These are phyloP conservation scores for Patiria pectinifera DNA, from an alignment of 53 echinoderm and acorn worm species.

Conservation along the genomic window DNA sequence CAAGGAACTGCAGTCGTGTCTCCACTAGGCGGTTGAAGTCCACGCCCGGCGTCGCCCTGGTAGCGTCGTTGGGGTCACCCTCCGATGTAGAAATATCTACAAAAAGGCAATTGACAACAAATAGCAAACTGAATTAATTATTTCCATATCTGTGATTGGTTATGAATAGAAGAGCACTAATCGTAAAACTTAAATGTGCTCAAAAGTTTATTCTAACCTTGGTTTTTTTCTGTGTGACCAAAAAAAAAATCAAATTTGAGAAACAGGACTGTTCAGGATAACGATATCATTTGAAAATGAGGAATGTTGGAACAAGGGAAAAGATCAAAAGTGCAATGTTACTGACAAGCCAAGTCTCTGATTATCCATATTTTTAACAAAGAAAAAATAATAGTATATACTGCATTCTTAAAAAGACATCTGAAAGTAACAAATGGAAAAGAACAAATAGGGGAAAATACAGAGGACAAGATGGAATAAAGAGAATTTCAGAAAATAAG, in stretches of 20 bases:
- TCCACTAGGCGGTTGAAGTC: conserved; percentile 11
- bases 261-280: background rate
- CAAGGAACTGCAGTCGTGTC: background rate
- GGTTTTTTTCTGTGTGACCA: too few relatives aligned
- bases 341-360: background rate
- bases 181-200: too few relatives aligned
- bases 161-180: background rate
- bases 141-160: background rate
- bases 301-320: too few relatives aligned
- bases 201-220: too few relatives aligned
- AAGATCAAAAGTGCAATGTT: background rate
- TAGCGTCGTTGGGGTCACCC: background rate
- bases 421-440: background rate
- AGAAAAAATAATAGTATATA: background rate
- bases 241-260: background rate
- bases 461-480: background rate
- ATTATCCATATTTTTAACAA: background rate
- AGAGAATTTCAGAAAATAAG: background rate
- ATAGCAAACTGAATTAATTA: background rate
- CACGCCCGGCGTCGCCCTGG: background rate
- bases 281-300: too few relatives aligned
- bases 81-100: conserved; percentile 44
- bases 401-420: background rate
- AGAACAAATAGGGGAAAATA: background rate
- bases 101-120: background rate